These are phyloP conservation scores for Halcyon leucocephala DNA, from an alignment of 2,797 vertebrate species.

Conservation along the genomic window DNA sequence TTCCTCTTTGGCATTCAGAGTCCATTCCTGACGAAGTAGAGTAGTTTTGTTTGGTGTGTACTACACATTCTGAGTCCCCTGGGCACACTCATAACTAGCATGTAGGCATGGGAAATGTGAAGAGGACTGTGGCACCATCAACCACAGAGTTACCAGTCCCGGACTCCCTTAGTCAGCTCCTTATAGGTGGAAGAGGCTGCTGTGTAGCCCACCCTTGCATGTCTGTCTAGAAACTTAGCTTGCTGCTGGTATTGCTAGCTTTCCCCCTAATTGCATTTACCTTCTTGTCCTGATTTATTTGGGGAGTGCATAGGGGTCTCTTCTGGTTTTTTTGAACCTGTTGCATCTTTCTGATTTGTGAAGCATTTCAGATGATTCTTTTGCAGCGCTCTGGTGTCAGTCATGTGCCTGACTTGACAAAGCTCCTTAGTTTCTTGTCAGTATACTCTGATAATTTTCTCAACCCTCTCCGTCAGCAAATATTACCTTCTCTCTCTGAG, in stretches of 20 bases:
- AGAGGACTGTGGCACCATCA: neutral
- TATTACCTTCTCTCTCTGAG: neutral
- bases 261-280: neutral
- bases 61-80: neutral
- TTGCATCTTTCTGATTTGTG: neutral
- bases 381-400: neutral
- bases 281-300: neutral
- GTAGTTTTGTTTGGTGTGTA: neutral
- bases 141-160: neutral
- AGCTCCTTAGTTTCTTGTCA: neutral
- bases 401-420: neutral
- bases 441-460: neutral
- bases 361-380: neutral
- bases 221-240: neutral
- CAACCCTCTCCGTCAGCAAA: neutral
- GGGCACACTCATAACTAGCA: neutral
- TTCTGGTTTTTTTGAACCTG: neutral
- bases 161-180: neutral
- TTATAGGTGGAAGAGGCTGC: neutral
- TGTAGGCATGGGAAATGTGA: fast-evolving
- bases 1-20: neutral
- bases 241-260: neutral
- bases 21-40: neutral
- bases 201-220: neutral
- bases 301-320: neutral